Conservation (phyloP, 2,797 vertebrate genomes). For the Anabas testudineus region DNA sequence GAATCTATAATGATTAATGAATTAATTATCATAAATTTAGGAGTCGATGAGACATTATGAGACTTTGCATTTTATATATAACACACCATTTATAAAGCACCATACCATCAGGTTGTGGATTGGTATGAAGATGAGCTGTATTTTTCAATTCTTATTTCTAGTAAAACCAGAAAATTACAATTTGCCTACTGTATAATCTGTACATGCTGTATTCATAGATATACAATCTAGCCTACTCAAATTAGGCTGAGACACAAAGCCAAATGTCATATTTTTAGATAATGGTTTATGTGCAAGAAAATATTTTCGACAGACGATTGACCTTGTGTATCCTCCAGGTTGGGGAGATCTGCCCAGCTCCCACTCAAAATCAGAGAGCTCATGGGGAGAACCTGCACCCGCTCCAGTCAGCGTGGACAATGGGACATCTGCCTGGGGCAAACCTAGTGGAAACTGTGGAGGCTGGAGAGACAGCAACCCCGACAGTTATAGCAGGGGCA, state of each 20-base stretch:
- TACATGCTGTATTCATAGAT: not conserved
- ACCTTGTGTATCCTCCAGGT: slow-evolving; percentile 82
- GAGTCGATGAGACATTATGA: not conserved
- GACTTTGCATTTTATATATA: not conserved
- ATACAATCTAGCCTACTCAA: too few relatives aligned
- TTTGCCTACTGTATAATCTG: too few relatives aligned
- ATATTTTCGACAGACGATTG: slow-evolving; percentile 6
- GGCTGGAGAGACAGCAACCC: slow-evolving; percentile 90
- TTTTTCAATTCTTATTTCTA: not conserved
- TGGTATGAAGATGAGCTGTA: not conserved
- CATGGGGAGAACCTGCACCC: slow-evolving; percentile 89
- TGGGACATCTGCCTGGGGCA: slow-evolving; percentile 95
- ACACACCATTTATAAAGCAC: not conserved
- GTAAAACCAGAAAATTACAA: not conserved
- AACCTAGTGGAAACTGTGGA: slow-evolving; percentile 87
- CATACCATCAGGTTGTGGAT: not conserved
- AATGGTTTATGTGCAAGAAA: not conserved
- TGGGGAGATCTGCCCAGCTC: slow-evolving; percentile 88
- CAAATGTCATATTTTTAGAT: not conserved
- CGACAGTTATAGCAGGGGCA: slow-evolving; percentile 87
- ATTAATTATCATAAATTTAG: not conserved
- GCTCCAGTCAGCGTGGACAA: slow-evolving; percentile 92
- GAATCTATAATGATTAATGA: too few relatives aligned
- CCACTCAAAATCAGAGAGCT: slow-evolving; percentile 82
- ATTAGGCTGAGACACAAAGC: not conserved